These are phyloP conservation scores for Pinctada fucata DNA, from an alignment of 2,888 invertebrate species.

Conservation along the genomic window DNA sequence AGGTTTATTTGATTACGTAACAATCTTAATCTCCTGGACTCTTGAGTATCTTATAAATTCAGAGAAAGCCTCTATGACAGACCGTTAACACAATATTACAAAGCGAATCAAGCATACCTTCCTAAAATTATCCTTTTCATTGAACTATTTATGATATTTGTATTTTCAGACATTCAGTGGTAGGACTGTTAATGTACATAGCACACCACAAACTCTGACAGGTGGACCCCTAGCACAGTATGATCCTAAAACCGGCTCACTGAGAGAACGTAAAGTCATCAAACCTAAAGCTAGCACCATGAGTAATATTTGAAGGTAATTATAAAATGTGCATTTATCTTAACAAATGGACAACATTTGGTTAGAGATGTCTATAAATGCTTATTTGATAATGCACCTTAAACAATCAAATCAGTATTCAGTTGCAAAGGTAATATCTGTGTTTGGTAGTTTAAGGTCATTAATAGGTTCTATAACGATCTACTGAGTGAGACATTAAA, in stretches of 20 bases:
- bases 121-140: background rate
- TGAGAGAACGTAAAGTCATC: constrained; percentile 44
- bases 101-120: too few relatives aligned
- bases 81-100: too few relatives aligned
- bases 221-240: constrained; percentile 67
- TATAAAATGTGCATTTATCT: background rate
- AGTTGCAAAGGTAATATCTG: too few relatives aligned
- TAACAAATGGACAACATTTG: background rate
- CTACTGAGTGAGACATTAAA: too few relatives aligned
- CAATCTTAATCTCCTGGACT: too few relatives aligned
- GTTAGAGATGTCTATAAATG: background rate
- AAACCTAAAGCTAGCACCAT: constrained; percentile 28
- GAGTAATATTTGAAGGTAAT: constrained; percentile 16
- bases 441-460: too few relatives aligned
- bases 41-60: too few relatives aligned
- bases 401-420: too few relatives aligned
- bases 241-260: constrained; percentile 55
- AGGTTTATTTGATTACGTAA: too few relatives aligned
- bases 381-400: background rate
- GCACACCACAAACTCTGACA: constrained; percentile 65
- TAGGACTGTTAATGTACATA: constrained; percentile 61
- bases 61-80: too few relatives aligned
- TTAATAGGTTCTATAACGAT: too few relatives aligned
- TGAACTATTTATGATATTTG: background rate
- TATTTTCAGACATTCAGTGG: constrained; percentile 65